Evolutionary conservation across 2,113 vertebrate genomes (phyloP), one percentile per base, ranked within the genome.

Genomic region (Gobiocypris rarus): DNA sequence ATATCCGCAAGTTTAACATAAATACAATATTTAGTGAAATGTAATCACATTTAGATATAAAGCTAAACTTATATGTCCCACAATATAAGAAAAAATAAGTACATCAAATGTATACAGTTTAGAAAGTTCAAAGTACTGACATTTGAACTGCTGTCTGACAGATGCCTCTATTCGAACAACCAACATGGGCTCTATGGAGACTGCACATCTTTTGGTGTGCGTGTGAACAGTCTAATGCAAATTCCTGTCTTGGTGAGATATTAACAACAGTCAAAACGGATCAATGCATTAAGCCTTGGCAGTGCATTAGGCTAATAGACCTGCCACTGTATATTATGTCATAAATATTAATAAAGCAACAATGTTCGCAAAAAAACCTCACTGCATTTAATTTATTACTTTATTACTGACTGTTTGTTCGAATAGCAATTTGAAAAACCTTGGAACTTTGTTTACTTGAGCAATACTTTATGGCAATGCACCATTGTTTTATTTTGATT

Each of bases 311-410:
- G 41, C 45, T 52, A 75, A 52, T 28, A 75, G 73, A 52, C 73
- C n/a, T 75, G 24, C 22, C 38, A 4, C 13, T 75, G 24, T 75
- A 14, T 52, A 48, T 52, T 52, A 75, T 52, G 48, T 11, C 48
- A 31, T 75, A 28, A 50, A 75, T 75, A 75, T 75, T 52, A 75
- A 75, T 52, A 75, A 75, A 52, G 73, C 3, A 75, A 52, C 26
- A 3, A 9, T 31, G 17, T 11, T 31, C 26, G 15, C 45, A 17
- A 17, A 17, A 45, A 75, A 19, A 9, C 15, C 7, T 17, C 43
- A 19, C 6, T 75, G 45, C 45, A 31, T 75, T 75, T 31, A 17
- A 75, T 75, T 31, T 52, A 52, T 52, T 15, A 28, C 2, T 75
- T 48, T 1, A 48, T 75, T 52, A 50, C 45, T 31, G 43, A 75